A percentile compares a stretch with the other conserved stretches of the same genome.
Conservation (phyloP, 2,888 invertebrate species). For the Acanthosepion pharaonis region DNA sequence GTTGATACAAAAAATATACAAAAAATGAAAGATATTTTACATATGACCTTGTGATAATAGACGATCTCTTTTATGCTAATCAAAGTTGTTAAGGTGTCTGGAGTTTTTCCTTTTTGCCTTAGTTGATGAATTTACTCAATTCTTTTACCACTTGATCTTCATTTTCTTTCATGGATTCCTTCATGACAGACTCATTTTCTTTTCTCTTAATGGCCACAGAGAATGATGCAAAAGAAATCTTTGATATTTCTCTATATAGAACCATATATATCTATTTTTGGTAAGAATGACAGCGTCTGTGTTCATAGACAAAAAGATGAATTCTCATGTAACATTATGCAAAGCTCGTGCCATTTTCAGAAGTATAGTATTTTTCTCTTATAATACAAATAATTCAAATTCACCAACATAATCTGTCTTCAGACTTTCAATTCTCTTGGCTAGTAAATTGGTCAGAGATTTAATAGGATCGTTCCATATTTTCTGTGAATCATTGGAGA, state of each 20-base stretch:
- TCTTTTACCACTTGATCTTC: neutral
- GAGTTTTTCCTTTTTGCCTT: neutral
- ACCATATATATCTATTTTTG: neutral
- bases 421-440: constrained; percentile 20
- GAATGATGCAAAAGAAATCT: neutral
- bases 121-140: neutral
- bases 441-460: constrained; percentile 18
- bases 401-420: constrained; percentile 18
- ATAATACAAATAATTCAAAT: constrained; percentile 16
- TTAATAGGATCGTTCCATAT: constrained; percentile 33
- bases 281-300: constrained; percentile 17
- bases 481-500: constrained; percentile 33
- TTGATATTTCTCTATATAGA: constrained; percentile 25
- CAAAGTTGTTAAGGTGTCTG: constrained; percentile 14
- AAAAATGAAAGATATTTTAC: neutral
- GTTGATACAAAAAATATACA: too few species aligned
- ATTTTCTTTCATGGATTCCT: neutral
- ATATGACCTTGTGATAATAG: neutral
- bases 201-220: neutral
- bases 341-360: constrained; percentile 33
- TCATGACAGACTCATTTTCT: constrained; percentile 2
- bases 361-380: neutral
- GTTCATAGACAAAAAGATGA: neutral
- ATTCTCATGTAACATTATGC: constrained; percentile 17
- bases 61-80: neutral